These are phyloP conservation scores for Nesidiocoris tenuis DNA, from an alignment of 2,888 invertebrate genomes.

Conservation along the genomic window DNA sequence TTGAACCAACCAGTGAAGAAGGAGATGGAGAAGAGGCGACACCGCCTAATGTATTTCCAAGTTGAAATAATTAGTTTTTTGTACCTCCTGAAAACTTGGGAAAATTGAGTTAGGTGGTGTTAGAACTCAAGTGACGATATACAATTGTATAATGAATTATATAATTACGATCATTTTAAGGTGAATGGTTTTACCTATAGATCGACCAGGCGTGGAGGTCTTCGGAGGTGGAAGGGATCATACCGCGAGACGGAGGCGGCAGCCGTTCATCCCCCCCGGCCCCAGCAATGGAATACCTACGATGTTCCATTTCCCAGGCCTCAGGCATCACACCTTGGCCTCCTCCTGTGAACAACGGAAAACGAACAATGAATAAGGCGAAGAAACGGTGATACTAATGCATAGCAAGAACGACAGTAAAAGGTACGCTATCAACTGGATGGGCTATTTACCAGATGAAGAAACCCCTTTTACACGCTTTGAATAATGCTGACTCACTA, in stretches of 20 bases:
- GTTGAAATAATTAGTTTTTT: no score
- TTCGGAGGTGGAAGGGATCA: conserved; percentile 68
- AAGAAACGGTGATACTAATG: neutral
- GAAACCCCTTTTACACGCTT: neutral
- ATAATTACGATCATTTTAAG: no score
- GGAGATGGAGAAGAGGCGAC: no score
- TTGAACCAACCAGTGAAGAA: no score
- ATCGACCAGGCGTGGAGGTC: conserved; percentile 96
- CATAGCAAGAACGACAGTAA: neutral
- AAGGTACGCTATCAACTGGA: neutral
- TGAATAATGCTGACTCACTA: no score
- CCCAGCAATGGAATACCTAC: conserved; percentile 85
- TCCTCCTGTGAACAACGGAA: neutral
- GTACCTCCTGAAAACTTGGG: no score
- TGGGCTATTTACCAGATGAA: neutral
- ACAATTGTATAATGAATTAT: no score
- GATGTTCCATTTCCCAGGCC: conserved; percentile 60
- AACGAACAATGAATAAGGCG: neutral
- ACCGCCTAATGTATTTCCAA: no score
- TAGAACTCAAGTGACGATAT: no score
- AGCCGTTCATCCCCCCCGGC: conserved; percentile 64
- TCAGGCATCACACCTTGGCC: conserved; percentile 34
- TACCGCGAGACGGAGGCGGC: conserved; percentile 50
- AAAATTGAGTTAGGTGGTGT: no score
- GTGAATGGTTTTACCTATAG: conserved; percentile 70